These are phyloP conservation scores for Trichechus manatus DNA, from an alignment of 2,113 vertebrate species.

Conservation along the genomic window DNA sequence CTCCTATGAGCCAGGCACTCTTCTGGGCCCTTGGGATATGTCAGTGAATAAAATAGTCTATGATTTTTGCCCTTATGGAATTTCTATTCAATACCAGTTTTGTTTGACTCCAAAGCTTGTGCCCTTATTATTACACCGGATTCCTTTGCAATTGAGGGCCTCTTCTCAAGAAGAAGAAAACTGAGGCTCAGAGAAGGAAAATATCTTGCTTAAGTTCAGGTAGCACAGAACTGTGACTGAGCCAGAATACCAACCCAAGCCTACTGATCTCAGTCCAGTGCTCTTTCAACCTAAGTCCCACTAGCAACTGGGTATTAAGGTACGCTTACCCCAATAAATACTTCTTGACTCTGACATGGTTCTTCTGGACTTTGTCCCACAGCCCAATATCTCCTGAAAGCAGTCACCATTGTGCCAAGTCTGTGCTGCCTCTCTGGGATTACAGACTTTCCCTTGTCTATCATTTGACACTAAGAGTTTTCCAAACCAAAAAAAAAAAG, in stretches of 20 bases:
- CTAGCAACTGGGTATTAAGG: not conserved
- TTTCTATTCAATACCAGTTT: not conserved
- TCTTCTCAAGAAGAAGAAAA: not conserved
- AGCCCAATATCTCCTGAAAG: not conserved
- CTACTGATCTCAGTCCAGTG: not conserved
- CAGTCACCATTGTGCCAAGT: not conserved
- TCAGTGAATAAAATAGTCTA: not conserved
- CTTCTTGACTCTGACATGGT: not conserved
- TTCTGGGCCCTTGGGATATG: not conserved
- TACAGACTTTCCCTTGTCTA: not conserved
- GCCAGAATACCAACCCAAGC: accelerated
- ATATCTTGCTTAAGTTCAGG: not conserved
- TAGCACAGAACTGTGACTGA: not conserved
- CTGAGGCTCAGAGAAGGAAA: not conserved
- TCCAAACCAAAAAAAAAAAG: constrained; percentile 1
- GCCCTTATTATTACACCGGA: not conserved
- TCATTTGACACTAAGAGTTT: not conserved
- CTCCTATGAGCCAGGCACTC: not conserved
- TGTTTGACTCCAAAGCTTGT: not conserved
- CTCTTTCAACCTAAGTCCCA: not conserved
- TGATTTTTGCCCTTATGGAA: not conserved
- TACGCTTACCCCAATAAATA: not conserved
- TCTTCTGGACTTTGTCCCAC: not conserved
- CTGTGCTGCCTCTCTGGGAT: not conserved
- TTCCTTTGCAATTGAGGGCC: not conserved